Evolutionary conservation across 2,797 vertebrate genomes (phyloP).

Genomic region (Nasua narica): DNA sequence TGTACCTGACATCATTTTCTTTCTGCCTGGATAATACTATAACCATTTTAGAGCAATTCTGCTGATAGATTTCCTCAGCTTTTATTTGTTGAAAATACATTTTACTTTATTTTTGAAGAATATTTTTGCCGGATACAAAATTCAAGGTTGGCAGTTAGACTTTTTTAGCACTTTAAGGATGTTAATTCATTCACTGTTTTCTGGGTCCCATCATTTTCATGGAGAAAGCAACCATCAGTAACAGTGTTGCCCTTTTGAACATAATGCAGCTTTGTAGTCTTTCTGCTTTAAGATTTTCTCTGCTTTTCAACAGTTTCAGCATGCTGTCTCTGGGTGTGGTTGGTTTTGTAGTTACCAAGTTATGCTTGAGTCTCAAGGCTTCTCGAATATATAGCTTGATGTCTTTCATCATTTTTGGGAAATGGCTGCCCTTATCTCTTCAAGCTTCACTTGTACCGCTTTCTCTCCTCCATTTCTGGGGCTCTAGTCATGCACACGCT

Average conservation of each 20-base stretch:
- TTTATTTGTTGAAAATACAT: background rate
- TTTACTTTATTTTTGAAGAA: background rate
- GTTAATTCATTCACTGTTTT: conserved; percentile 23
- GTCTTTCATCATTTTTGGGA: background rate
- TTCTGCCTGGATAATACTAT: background rate
- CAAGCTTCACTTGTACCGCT: background rate
- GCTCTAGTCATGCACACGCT: background rate
- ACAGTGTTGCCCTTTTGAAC: background rate
- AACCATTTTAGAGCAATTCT: background rate
- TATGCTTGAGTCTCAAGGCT: background rate
- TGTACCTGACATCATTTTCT: background rate
- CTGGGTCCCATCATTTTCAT: conserved; percentile 14
- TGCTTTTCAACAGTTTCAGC: background rate
- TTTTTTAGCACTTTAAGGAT: conserved; percentile 19
- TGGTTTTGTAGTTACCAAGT: background rate
- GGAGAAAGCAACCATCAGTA: background rate
- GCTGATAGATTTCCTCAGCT: background rate
- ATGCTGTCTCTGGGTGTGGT: background rate
- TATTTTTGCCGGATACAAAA: background rate
- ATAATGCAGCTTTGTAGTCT: background rate
- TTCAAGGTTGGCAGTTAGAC: conserved; percentile 1
- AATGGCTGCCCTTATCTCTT: background rate
- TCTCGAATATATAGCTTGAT: background rate
- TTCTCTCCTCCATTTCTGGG: background rate
- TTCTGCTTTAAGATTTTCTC: background rate